Evolutionary conservation across 1,140 invertebrate genomes (phyloP).

Genomic region (Bombus sibiricus): DNA sequence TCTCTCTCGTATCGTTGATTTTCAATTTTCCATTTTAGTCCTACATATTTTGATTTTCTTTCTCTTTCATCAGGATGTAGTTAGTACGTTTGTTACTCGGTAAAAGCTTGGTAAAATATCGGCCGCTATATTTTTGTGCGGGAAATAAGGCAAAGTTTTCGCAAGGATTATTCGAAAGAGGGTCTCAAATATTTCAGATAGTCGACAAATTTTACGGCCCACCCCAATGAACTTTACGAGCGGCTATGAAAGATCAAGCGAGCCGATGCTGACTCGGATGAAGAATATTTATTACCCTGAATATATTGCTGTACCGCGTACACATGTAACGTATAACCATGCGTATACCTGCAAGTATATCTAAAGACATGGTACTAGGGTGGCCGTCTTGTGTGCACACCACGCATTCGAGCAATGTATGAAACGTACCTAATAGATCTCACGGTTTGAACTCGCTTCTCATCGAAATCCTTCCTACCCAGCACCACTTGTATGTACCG

Average conservation of each 20-base stretch:
- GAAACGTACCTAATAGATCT: neutral
- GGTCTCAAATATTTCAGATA: conserved; percentile 61
- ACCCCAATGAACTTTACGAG: conserved; percentile 67
- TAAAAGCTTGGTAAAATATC: conserved; percentile 11
- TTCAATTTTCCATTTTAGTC: neutral
- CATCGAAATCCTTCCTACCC: neutral
- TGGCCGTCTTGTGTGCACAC: conserved; percentile 15
- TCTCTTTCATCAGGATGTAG: neutral
- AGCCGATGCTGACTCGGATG: conserved; percentile 70
- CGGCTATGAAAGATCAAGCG: conserved; percentile 74
- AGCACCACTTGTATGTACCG: neutral
- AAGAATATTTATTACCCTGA: conserved; percentile 74
- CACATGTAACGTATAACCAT: conserved; percentile 19
- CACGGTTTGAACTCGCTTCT: neutral
- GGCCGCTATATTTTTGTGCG: conserved; percentile 16
- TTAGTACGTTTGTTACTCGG: neutral
- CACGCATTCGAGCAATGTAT: neutral
- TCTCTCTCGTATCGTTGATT: neutral
- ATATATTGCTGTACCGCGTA: conserved; percentile 43
- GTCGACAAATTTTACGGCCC: conserved; percentile 71
- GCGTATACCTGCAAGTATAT: conserved; percentile 27
- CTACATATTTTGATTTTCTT: neutral
- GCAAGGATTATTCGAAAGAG: conserved; percentile 44
- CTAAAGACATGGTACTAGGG: conserved; percentile 17
- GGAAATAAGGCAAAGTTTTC: conserved; percentile 13